Base-by-base conservation (phyloP, 2,888 invertebrate species). In the Drosophila maculinotata region DNA sequence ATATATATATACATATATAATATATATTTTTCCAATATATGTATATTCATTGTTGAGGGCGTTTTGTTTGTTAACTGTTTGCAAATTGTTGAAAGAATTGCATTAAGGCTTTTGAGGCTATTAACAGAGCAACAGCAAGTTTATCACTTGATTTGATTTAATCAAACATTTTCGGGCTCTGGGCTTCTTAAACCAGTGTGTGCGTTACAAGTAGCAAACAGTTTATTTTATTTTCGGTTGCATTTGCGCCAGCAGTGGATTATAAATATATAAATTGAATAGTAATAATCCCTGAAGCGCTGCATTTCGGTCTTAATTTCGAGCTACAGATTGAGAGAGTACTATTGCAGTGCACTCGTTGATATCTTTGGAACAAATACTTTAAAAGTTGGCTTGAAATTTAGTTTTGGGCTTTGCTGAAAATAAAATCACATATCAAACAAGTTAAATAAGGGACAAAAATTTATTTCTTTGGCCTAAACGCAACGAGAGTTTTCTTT, bases 171-270 rank as follows among this genome's bases (percentile, higher is more conserved):
- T 65, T 64, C 69, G 60, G 59, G 72, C 72, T 56, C 62, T 79
- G 75, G 64, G 79, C 54, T 68, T 23, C 76, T 74, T 57, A 60
- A 77, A 90, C 90, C 90, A 63, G 89, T 90, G 90, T 90, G 84
- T 90, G 83, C 90, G 89, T 75, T 64, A 90, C 90, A 90, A 90
- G 90, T 90, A 90, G 90, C 90, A 90, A 90, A 89, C 90, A 89
- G 89, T 86, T 68, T 70, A 68, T 88, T 88, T 90, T 89, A 90
- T 90, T 90, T 90, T 90, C 90, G 88, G 90, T 88, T 66, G 63
- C 63, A 74, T 60, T 70, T 69, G 69, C 69, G 68, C 75, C 36
- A 49, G 30, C 73, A 73, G 73, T 39, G 74, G 62, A 45, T 69
- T 69, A 57, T 59, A 57, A 14, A 26, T 15, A 14, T 15, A 53